Base-by-base conservation (phyloP, 2,888 invertebrate species). In the Dicycla oo region DNA sequence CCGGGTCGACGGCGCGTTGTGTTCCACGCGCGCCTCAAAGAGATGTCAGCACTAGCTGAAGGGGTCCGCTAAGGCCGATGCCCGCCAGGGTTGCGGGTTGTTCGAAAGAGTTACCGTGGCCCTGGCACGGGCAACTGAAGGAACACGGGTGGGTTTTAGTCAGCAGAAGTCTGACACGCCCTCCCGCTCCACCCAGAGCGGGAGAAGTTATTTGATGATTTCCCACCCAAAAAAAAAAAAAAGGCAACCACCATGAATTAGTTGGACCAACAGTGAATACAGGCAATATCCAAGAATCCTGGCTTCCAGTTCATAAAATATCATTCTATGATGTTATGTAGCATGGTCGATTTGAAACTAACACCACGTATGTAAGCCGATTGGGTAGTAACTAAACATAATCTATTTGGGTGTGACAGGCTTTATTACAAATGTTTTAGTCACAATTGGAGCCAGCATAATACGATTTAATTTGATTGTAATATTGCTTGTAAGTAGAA, bases 391-490 rank as follows among this genome's bases (percentile, higher is more conserved):
- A 57, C 64, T 69, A 53, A 74, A 75, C 65, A 49, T 15, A 58
- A 60, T 63, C 26, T 66, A 66, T 71, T 67, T 53, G 63, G 51
- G 47, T 51, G 54, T 63, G 58, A 67, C 56, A 67, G 51, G 66
- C 51, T 72, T 72, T 51, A 54, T 47, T 75, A 69, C 56, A 67
- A 68, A 66, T 71, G 45, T 49, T 71, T 80, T 51, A 70, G 56
- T 60, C 34, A 53, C 70, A 65, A 78, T 78, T 54, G 51, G 45
- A 68, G 34, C 13, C 54, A 13, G 45, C 69, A 26, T 56, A 71
- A 67, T 80, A 49, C 30, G 76, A 81, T 76, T 79, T 63, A 57
- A 72, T 76, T 67, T 53, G 64, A 81, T 81, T 67, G 64, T 65
- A 57, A 64, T 57, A 69, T 67, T 60, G 26, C 4, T 38, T n/a